These are phyloP conservation scores for Herminia tarsipennalis DNA, from an alignment of 2,888 invertebrate species.

Conservation along the genomic window DNA sequence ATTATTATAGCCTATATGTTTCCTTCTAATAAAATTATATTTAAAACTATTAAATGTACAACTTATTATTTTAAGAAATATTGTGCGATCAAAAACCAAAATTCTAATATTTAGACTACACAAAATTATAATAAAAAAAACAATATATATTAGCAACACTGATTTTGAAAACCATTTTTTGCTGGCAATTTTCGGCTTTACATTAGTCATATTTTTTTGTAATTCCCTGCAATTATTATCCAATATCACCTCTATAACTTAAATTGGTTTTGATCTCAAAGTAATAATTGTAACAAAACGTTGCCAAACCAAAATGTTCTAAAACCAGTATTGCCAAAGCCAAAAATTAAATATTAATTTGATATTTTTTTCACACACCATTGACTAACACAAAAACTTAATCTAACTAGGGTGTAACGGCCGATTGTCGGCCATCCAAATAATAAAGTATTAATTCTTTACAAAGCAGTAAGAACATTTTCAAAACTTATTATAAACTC, in stretches of 20 bases:
- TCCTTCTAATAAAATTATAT: slow-evolving; percentile 35
- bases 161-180: slow-evolving; percentile 24
- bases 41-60: slow-evolving; percentile 42
- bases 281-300: too few relatives aligned
- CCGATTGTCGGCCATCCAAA: slow-evolving; percentile 2
- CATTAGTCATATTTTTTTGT: too few relatives aligned
- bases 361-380: slow-evolving; percentile 20
- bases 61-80: slow-evolving; percentile 29
- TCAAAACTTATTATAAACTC: too few relatives aligned
- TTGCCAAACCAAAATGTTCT: slow-evolving; percentile 17
- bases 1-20: slow-evolving; percentile 38
- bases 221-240: too few relatives aligned
- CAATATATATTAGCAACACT: slow-evolving; percentile 30
- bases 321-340: slow-evolving; percentile 27
- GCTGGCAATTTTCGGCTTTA: slow-evolving; percentile 22
- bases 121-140: slow-evolving; percentile 19
- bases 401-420: slow-evolving; percentile 2
- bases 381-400: slow-evolving; percentile 39
- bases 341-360: slow-evolving; percentile 18
- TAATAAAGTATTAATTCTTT: background rate
- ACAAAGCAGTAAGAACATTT: background rate
- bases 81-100: slow-evolving; percentile 40
- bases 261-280: too few relatives aligned
- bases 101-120: slow-evolving; percentile 30
- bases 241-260: too few relatives aligned